These are phyloP conservation scores for Megaptera novaeangliae DNA, from an alignment of 2,113 vertebrate species.

Conservation along the genomic window DNA sequence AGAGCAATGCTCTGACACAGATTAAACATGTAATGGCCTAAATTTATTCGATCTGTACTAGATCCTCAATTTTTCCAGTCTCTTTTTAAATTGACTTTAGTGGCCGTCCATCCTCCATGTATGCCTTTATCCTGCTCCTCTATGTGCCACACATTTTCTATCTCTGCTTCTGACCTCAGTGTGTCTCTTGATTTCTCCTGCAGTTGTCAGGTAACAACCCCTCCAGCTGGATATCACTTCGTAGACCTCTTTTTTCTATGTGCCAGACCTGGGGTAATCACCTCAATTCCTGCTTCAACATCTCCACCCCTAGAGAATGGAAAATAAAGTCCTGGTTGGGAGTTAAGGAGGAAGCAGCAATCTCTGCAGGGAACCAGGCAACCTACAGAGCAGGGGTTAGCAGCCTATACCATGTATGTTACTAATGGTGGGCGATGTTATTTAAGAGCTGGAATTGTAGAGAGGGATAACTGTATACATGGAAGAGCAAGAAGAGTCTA, in stretches of 20 bases:
- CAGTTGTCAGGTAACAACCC: not conserved
- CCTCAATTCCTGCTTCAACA: not conserved
- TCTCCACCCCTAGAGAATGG: not conserved
- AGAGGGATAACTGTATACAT: not conserved
- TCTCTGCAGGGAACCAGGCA: not conserved
- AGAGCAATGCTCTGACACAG: not conserved
- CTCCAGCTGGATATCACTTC: not conserved
- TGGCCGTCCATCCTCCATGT: not conserved
- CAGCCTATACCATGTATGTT: not conserved
- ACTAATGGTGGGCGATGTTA: not conserved
- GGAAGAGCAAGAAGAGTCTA: not conserved
- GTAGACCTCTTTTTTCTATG: not conserved
- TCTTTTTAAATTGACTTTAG: not conserved
- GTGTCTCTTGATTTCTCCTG: not conserved
- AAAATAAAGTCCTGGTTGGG: not conserved
- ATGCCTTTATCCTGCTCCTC: not conserved
- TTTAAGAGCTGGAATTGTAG: not conserved
- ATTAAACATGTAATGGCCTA: not conserved
- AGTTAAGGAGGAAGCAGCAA: not conserved
- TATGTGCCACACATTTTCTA: not conserved
- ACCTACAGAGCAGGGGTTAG: not conserved
- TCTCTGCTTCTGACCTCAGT: not conserved
- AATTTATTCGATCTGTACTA: not conserved
- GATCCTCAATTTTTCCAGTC: not conserved
- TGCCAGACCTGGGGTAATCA: not conserved